Evolutionary conservation across 2,888 invertebrate genomes (phyloP), one percentile per base, ranked within the genome.

Genomic region (Xestia rhomboidea): DNA sequence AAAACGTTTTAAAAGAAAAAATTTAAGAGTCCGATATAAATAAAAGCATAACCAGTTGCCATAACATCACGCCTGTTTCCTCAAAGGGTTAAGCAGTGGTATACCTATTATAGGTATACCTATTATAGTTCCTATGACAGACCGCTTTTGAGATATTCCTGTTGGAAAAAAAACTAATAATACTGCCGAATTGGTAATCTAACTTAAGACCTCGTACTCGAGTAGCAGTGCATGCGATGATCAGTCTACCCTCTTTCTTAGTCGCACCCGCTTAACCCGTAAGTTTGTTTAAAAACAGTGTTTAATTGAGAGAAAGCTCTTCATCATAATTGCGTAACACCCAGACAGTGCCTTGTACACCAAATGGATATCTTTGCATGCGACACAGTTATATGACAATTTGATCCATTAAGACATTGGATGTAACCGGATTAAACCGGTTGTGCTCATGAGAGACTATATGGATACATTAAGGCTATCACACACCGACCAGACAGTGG

Each of bases 341-440:
- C 62, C n/a, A 21, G 38, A 54, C 44, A 49, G 57, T 51, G 6
- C 27, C 27, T 60, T 68, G 38, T 62, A 27, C 44, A 81, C 76
- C n/a, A 54, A 62, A 75, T 62, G 38, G 1, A 62, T 46, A 51
- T 13, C 34, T 11, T 46, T 30, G 27, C 64, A 8, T 51, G n/a
- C 21, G 15, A 27, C 34, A 63, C n/a, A 44, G 10, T 24, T 46
- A 51, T 38, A 27, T 7, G 72, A 69, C 51, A 72, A 73, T 72
- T 62, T 46, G 46, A 73, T 81, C 72, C 72, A 69, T 69, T 77
- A 69, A 24, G 11, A 54, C 41, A n/a, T 62, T 68, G 51, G 66
- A 63, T 76, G 30, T 51, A 64, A 60, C 71, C 34, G 68, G 63
- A 69, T 81, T 72, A 30, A 64, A 72, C 68, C 15, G 13, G 64